A percentile compares a stretch with the other conserved stretches of the same genome.
phyloP scores from a whole-genome alignment of 1,140 invertebrate genomes.

The Macrobrachium rosenbergii region DNA sequence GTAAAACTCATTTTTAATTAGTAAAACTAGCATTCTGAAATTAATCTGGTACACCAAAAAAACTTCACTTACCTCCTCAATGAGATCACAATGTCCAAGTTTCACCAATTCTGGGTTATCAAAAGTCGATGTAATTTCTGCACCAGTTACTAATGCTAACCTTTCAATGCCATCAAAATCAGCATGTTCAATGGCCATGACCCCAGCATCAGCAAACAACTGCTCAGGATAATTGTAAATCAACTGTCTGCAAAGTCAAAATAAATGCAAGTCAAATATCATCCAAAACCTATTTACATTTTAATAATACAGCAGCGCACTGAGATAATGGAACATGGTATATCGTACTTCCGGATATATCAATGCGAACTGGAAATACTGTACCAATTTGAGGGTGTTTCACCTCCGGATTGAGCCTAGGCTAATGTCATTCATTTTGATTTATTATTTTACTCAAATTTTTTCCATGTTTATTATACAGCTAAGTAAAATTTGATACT shows the following conservation, averaged over 20 bases:
- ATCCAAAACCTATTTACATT: background rate
- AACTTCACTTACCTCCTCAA: conserved; percentile 83
- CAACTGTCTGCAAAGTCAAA: conserved; percentile 80
- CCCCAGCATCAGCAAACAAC: conserved; percentile 96
- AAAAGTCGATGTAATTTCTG: conserved; percentile 99
- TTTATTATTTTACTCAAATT: no score
- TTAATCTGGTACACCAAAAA: background rate
- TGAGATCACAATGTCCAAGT: conserved; percentile 93
- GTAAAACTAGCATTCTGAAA: no score
- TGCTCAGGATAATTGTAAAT: conserved; percentile 99
- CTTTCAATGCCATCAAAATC: conserved; percentile 99
- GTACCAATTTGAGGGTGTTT: no score
- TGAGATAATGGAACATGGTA: no score
- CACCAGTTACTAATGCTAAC: conserved; percentile 95
- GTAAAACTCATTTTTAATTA: no score
- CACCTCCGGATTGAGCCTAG: no score
- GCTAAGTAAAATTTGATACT: no score
- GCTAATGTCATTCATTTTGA: no score
- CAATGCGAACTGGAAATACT: no score
- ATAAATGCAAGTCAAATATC: background rate
- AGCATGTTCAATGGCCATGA: conserved; percentile 99
- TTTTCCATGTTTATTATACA: no score
- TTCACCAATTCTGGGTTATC: conserved; percentile 93
- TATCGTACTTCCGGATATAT: no score
- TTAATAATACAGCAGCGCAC: background rate